phyloP scores from a whole-genome alignment of 2,888 invertebrate species.

The Temnothorax unifasciatus region DNA sequence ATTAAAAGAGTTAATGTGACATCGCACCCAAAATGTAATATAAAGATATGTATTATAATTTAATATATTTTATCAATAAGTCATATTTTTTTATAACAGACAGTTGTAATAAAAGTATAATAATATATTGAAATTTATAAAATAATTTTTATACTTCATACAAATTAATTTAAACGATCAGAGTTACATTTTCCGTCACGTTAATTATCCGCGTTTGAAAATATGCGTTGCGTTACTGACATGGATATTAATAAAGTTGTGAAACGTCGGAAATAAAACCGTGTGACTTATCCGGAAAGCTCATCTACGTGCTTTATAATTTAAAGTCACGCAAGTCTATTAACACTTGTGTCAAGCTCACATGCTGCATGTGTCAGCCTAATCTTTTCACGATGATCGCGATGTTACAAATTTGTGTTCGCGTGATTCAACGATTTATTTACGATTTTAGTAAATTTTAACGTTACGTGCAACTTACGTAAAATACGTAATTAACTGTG shows the following conservation, averaged over 20 bases:
- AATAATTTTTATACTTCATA: neutral
- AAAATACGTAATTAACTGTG: slow-evolving; percentile 28
- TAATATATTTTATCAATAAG: slow-evolving; percentile 9
- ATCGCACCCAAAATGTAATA: neutral
- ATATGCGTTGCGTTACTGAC: neutral
- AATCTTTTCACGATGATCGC: slow-evolving; percentile 59
- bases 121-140: neutral
- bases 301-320: slow-evolving; percentile 56
- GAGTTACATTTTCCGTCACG: neutral
- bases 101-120: neutral
- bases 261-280: slow-evolving; percentile 30
- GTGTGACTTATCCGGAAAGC: slow-evolving; percentile 30
- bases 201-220: slow-evolving; percentile 17
- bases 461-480: neutral
- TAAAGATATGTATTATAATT: neutral
- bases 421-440: slow-evolving; percentile 37
- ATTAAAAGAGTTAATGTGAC: neutral
- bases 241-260: slow-evolving; percentile 31
- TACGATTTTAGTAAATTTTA: slow-evolving; percentile 6
- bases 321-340: slow-evolving; percentile 66
- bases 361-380: slow-evolving; percentile 8
- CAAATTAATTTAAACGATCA: slow-evolving; percentile 6
- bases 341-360: slow-evolving; percentile 45
- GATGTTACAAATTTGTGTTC: neutral
- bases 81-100: neutral